Evolutionary conservation across 2,113 vertebrate species (phyloP).

Genomic region (Scalopus aquaticus): DNA sequence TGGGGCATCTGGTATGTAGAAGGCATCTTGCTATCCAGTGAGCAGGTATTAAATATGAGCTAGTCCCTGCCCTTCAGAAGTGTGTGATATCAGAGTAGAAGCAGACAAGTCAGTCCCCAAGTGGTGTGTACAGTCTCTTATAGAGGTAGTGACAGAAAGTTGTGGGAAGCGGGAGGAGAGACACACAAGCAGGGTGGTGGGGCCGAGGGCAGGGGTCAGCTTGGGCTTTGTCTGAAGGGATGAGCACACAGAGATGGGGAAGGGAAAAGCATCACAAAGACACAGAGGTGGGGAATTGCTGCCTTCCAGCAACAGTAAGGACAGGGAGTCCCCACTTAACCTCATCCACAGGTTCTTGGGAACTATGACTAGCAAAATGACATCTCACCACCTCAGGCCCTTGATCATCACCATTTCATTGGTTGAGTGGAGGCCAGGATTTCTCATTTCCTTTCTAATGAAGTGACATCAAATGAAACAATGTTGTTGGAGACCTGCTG

Average conservation of each 20-base stretch:
- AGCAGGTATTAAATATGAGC: conserved; percentile 30
- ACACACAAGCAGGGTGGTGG: accelerated
- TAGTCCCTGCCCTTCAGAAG: conserved; percentile 14
- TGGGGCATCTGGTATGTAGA: background rate
- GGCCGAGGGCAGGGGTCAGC: background rate
- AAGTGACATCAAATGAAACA: background rate
- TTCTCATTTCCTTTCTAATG: background rate
- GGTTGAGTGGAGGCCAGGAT: background rate
- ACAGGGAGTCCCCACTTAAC: background rate
- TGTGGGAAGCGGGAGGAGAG: background rate
- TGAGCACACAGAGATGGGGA: background rate
- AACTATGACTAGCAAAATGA: background rate
- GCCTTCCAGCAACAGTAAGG: background rate
- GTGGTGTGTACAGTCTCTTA: background rate
- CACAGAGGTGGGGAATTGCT: background rate
- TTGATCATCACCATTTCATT: background rate
- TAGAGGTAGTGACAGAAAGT: background rate
- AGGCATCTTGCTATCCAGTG: background rate
- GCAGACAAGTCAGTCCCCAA: background rate
- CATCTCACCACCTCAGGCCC: background rate
- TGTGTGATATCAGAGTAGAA: background rate
- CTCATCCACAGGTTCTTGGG: background rate
- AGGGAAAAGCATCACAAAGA: background rate
- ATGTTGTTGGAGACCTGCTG: background rate
- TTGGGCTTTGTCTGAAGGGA: too few species aligned